These are phyloP conservation scores for Podarcis raffonei DNA, from an alignment of 2,113 vertebrate genomes.

Conservation along the genomic window DNA sequence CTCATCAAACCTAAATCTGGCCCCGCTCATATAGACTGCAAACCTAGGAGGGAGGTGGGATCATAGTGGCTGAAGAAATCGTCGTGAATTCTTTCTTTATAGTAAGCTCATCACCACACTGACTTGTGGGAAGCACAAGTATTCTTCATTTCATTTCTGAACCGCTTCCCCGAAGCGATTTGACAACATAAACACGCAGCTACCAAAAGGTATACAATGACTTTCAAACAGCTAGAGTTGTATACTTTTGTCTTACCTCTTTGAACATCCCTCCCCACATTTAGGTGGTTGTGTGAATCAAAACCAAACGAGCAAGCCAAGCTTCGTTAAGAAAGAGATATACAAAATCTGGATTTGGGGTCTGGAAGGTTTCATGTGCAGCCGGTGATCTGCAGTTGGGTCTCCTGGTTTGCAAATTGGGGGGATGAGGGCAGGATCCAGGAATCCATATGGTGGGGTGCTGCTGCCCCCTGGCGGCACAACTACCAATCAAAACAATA, in stretches of 20 bases:
- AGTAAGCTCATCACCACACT: neutral
- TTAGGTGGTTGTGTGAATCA: neutral
- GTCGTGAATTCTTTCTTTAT: neutral
- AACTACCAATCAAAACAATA: neutral
- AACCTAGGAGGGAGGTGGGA: neutral
- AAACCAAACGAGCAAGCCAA: neutral
- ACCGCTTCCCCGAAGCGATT: too few species aligned
- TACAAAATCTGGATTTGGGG: too few species aligned
- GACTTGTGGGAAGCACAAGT: neutral
- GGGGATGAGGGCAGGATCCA: too few species aligned
- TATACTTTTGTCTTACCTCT: neutral
- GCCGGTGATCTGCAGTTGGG: too few species aligned
- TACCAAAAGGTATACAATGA: too few species aligned
- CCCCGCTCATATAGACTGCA: neutral
- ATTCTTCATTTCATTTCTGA: too few species aligned
- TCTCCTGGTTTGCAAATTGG: too few species aligned
- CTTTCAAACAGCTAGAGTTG: neutral
- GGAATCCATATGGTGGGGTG: neutral
- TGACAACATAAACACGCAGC: too few species aligned
- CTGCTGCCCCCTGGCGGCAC: neutral
- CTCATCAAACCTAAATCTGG: too few species aligned
- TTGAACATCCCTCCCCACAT: neutral
- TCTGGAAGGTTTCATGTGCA: neutral
- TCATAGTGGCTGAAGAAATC: neutral
- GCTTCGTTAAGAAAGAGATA: neutral